Evolutionary conservation across 1,140 invertebrate species (phyloP), one percentile per base, ranked within the genome.

Genomic region (Leptestheria dahalacensis): DNA sequence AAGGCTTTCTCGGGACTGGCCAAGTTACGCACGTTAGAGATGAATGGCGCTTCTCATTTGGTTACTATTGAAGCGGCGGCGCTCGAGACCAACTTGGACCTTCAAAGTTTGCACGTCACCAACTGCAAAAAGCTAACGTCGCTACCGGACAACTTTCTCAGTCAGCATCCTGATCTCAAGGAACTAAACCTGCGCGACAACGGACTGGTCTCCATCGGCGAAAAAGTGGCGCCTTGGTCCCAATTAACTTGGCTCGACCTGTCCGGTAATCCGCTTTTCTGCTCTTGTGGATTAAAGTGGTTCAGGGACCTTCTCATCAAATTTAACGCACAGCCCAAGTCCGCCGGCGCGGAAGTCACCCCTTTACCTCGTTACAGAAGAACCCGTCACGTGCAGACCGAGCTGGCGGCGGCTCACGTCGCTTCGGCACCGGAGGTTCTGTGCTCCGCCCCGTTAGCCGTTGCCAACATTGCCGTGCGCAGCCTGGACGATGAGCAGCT

Each of bases 181-280:
- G 81, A 85, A 60, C 72, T 91, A 20, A 79, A 83, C 25, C 70
- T 92, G 29, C 63, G 82, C 62, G 86, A 88, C 66, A 90, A 91
- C 69, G 82, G 81, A 1, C 80, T 92, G 62, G 73, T 76, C 25
- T 80, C 77, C 15, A 75, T 92, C 48, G 77, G 80, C 1, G 86
- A 89, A 69, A 80, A 82, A 0, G 74, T 88, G 15, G 80, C 86
- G 15, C 79, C 83, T 1, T 90, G 87, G 79, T 81, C 80, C 56
- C 86, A 88, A 63, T 69, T 91, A n/a, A 75, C 79, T 23, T 77
- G 78, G 3, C 67, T 91, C 10, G 86, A 90, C 62, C 72, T 92
- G 4, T 83, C 84, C 12, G 87, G 89, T 62, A 91, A 91, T 66
- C 86, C 86, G 0, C 72, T 92, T 11, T 71, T 80, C n/a, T 92